Base-by-base conservation (phyloP, 2,888 invertebrate genomes). In the Chironomus tentans region DNA sequence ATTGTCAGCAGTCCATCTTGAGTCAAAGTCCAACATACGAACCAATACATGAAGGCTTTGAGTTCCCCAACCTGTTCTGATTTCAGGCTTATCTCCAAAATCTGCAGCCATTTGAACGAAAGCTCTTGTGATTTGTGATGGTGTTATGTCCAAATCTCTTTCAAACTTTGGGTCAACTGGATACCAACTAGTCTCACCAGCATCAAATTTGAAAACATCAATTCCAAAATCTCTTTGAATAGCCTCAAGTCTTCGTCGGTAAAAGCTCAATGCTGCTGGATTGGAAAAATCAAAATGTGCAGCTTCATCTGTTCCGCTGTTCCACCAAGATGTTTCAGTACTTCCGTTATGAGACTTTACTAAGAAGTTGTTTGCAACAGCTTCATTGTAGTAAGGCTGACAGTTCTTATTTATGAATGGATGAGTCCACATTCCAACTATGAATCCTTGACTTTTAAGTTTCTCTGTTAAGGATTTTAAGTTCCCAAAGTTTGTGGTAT, bases 121-220 rank as follows among this genome's bases (percentile, higher is more conserved):
- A 0, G 84, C 80, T 21, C 83, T 82, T 4, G 88, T 88, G 72
- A 87, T 85, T 78, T 86, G 82, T 7, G 87, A 87, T 0, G 91
- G 90, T 61, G 87, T 87, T 0, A 86, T 79, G 24, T 68, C 72
- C 3, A 22, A 56, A 18, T 68, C 65, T 7, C 72, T 28, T 4
- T 22, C 22, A 5, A 77, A 65, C 18, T 62, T 48, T 4, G 77
- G 76, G 62, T 77, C 85, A 82, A 88, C 86, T 47, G 91, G 90
- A 62, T 88, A 83, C 88, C 89, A 92, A 79, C 88, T 88, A 0
- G 87, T 85, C 82, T 93, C 93, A 24, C 93, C 94, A 65, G 93
- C 93, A 80, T 94, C 93, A 79, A 94, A 93, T 83, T 93, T 93
- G 78, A 92, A 88, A 77, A 90, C 89, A 79, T 92, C 90, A 22